Percentiles rank a stretch among this genome's conserved stretches.
Conservation (phyloP, 2,113 vertebrate genomes). For the Ceratotherium simum region DNA sequence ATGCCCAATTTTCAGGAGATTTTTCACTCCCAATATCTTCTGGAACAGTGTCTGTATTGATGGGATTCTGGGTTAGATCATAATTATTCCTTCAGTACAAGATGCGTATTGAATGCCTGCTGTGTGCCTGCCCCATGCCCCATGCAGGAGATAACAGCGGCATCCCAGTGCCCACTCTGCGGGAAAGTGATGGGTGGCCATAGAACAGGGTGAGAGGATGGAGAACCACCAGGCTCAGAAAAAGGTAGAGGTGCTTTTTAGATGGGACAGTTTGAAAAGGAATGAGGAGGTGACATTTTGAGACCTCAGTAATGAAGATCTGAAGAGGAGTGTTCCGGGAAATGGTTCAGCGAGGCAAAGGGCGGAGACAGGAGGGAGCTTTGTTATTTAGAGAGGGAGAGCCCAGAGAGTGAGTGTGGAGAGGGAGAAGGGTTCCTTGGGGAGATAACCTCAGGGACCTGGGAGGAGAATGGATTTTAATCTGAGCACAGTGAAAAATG, state of each 20-base stretch:
- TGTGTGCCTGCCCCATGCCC: not conserved
- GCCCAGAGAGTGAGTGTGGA: too few relatives aligned
- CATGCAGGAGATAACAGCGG: fast-evolving
- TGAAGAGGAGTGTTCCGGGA: not conserved
- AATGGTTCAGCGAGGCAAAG: not conserved
- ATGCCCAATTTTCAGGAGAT: not conserved
- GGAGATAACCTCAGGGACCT: too few relatives aligned
- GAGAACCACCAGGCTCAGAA: not conserved
- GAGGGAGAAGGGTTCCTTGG: not conserved
- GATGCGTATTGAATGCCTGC: not conserved
- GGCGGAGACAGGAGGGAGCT: not conserved
- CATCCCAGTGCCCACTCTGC: fast-evolving
- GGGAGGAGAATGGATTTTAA: not conserved
- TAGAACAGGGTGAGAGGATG: not conserved
- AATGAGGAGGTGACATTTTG: not conserved
- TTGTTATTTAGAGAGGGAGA: too few relatives aligned
- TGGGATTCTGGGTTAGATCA: not conserved
- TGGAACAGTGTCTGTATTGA: not conserved
- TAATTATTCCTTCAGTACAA: not conserved
- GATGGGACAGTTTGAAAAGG: not conserved
- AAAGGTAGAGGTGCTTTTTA: not conserved
- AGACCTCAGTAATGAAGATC: not conserved
- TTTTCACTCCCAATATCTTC: not conserved
- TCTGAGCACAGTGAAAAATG: not conserved
- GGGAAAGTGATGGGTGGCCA: not conserved